phyloP scores from a whole-genome alignment of 2,888 invertebrate species.

The Chaitophorus viminalis region DNA sequence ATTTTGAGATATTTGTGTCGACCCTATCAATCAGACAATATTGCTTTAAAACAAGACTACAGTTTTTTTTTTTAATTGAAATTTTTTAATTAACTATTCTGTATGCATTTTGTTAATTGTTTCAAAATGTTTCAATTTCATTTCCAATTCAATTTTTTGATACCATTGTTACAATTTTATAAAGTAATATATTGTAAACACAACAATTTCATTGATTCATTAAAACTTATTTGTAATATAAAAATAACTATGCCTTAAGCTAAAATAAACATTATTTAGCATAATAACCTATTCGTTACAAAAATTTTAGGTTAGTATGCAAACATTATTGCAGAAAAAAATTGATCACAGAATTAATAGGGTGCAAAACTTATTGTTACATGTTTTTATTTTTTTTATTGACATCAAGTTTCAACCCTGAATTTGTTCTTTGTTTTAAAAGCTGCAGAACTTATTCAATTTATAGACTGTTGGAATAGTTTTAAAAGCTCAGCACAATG shows the following conservation, averaged over 20 bases:
- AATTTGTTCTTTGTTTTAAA: conserved; percentile 30
- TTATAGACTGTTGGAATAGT: neutral
- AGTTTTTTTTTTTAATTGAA: neutral
- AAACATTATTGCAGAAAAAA: conserved; percentile 22
- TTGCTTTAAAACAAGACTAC: neutral
- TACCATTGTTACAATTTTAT: neutral
- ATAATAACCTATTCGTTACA: conserved; percentile 19
- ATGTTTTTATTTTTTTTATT: neutral
- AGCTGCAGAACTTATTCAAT: conserved; percentile 6
- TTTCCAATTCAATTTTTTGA: neutral
- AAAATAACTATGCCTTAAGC: conserved; percentile 1
- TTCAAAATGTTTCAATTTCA: neutral
- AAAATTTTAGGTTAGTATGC: conserved; percentile 4
- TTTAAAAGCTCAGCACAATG: neutral
- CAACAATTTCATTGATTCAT: neutral
- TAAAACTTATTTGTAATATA: conserved; percentile 1
- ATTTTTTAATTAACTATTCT: neutral
- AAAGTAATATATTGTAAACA: neutral
- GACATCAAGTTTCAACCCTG: conserved; percentile 28
- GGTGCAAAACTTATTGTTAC: neutral
- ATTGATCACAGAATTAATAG: conserved; percentile 42
- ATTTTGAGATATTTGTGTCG: neutral
- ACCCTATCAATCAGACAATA: neutral
- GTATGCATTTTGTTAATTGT: neutral
- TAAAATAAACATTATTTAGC: conserved; percentile 23